Conservation (phyloP, 2,113 vertebrate species). For the Ginglymostoma cirratum region DNA sequence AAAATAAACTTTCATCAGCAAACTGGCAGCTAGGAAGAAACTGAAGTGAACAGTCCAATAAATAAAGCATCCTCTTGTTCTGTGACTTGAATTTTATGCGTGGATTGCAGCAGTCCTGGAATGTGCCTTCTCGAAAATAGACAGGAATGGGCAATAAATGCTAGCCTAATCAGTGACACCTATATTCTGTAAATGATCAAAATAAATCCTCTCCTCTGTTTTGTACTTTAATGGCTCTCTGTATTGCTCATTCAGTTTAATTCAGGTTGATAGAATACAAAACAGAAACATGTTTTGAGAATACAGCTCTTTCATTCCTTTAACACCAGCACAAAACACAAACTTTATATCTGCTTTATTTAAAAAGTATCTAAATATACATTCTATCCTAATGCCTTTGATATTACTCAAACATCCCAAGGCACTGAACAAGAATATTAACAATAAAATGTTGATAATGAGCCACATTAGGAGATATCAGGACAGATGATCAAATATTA, state of each 20-base stretch:
- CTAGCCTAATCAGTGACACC: too few species aligned
- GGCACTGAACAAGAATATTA: background rate
- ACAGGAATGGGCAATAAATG: too few species aligned
- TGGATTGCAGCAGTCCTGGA: too few species aligned
- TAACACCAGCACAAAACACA: background rate
- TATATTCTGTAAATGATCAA: too few species aligned
- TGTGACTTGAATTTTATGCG: background rate
- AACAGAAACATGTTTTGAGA: background rate
- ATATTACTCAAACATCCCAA: background rate
- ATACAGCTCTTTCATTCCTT: background rate
- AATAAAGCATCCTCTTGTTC: background rate
- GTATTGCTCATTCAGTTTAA: background rate
- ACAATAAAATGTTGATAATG: too few species aligned
- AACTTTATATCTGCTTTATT: background rate
- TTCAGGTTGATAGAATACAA: background rate
- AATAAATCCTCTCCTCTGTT: background rate
- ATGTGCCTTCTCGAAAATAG: too few species aligned
- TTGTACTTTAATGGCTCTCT: background rate
- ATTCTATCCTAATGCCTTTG: background rate
- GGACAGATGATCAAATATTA: background rate
- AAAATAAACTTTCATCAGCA: background rate
- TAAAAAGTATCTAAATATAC: background rate
- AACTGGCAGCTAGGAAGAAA: background rate
- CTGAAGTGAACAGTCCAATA: background rate
- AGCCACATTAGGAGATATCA: background rate